Base-by-base conservation (phyloP, 2,888 invertebrate genomes). In the Noctua fimbriata region DNA sequence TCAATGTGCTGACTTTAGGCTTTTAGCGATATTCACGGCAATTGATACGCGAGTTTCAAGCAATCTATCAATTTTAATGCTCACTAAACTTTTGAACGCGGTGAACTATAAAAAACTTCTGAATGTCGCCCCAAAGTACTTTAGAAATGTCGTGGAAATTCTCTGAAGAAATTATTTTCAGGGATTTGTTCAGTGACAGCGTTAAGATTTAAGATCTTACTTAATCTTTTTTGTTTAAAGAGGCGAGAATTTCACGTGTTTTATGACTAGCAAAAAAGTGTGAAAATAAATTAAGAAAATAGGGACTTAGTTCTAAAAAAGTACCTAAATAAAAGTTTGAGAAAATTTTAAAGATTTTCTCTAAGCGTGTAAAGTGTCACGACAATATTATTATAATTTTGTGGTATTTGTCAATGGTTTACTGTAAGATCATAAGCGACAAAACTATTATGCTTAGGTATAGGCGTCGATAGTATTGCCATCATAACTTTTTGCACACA, bases 21-120 rank as follows among this genome's bases (percentile, higher is more conserved):
- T 9, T 32, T 63, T 44, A 47, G 69, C 52, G 28, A 69, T 72
- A 14, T 76, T 47, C 41, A 73, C 52, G 58, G 87, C 70, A 75
- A 73, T 66, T 73, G 79, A 66, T 76, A 79, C 10, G 69, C 4
- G 47, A 86, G 74, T 83, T 84, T 32, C 18, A 36, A 66, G 47
- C 71, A 49, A 83, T 83, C 70, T 78, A 83, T 88, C 83, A 86
- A 83, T 81, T 83, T 80, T 69, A 65, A 75, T 60, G 72, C 18
- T 67, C 77, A 69, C 70, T 63, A 78, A 86, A 80, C 58, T 75
- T 12, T 36, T n/a, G 16, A 52, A 73, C 32, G 73, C 71, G 58
- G 55, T 60, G 84, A 80, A 80, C 74, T 74, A 72, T 86, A 72
- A 86, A 73, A 76, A 86, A 78, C 55, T 83, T 73, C 28, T 28